Conservation (phyloP, 2,888 invertebrate genomes). For the Dryocosmus kuriphilus region DNA sequence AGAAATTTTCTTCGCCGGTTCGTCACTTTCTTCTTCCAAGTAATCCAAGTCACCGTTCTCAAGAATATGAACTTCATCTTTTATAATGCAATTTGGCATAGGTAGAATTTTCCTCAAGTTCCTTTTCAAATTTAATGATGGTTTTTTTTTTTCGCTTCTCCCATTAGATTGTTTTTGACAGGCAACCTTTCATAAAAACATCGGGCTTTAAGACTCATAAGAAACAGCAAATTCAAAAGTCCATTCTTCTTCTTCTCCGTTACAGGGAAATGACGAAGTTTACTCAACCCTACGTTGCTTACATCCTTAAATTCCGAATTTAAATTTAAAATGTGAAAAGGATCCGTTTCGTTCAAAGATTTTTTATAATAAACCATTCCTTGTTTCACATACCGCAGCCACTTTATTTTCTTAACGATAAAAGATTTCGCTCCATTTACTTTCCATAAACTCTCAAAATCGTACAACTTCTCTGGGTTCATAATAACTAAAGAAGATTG, state of each 20-base stretch:
- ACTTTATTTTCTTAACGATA: conserved; percentile 26
- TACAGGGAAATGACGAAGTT: not conserved
- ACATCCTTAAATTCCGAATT: not conserved
- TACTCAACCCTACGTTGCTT: not conserved
- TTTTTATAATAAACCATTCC: conserved; percentile 43
- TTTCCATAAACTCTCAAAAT: conserved; percentile 37
- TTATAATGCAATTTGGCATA: no score
- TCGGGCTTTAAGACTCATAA: conserved; percentile 42
- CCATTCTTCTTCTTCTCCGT: conserved; percentile 52
- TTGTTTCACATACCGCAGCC: conserved; percentile 39
- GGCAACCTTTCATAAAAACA: conserved; percentile 35
- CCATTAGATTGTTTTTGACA: not conserved
- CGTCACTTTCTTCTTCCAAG: not conserved
- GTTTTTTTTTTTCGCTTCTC: not conserved
- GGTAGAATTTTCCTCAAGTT: not conserved
- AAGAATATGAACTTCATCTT: not conserved
- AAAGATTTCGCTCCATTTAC: conserved; percentile 13
- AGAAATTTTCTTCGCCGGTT: not conserved
- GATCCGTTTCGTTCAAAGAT: not conserved
- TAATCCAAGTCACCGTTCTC: not conserved
- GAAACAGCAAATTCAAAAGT: conserved; percentile 47
- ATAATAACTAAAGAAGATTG: not conserved
- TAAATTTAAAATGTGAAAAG: not conserved
- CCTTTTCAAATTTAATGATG: not conserved
- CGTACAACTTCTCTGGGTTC: conserved; percentile 37